Percentiles rank a stretch among this genome's conserved stretches.
These are phyloP conservation scores for Caenorhabditis macrosperma DNA, from an alignment of 2,888 invertebrate genomes.

Conservation along the genomic window DNA sequence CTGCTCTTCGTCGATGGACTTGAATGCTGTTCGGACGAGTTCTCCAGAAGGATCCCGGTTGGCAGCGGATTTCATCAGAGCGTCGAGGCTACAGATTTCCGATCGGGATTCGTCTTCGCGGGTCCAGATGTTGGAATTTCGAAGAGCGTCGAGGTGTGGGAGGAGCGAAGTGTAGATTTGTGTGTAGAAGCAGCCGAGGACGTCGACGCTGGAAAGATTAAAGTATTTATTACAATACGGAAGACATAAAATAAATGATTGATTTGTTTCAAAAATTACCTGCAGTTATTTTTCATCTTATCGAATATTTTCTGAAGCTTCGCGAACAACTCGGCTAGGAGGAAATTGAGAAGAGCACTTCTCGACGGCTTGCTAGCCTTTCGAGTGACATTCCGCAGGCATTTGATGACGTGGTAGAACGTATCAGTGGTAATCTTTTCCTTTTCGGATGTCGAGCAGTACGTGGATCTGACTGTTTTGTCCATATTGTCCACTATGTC, in stretches of 20 bases:
- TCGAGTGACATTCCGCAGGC: constrained; percentile 32
- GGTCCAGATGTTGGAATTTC: neutral
- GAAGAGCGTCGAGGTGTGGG: constrained; percentile 30
- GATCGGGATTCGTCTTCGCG: constrained; percentile 3
- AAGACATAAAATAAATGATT: too few species aligned
- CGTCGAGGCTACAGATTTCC: constrained; percentile 42
- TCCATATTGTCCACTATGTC: constrained; percentile 35
- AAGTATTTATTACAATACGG: neutral
- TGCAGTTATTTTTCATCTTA: constrained; percentile 15
- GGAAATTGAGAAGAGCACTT: constrained; percentile 28
- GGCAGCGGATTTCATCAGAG: constrained; percentile 51
- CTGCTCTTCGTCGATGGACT: constrained; percentile 57
- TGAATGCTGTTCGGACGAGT: constrained; percentile 44
- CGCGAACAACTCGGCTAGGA: constrained; percentile 22
- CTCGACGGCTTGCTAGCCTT: constrained; percentile 41
- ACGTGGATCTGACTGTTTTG: neutral
- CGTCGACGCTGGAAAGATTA: constrained; percentile 9
- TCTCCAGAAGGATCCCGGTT: constrained; percentile 46
- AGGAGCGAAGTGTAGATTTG: constrained; percentile 46
- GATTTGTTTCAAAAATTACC: too few species aligned
- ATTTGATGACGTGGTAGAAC: constrained; percentile 38
- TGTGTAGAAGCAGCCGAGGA: constrained; percentile 29
- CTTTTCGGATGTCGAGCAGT: constrained; percentile 1
- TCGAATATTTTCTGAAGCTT: constrained; percentile 34
- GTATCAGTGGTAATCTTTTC: constrained; percentile 1